Evolutionary conservation across 2,113 vertebrate genomes (phyloP).

Genomic region (Alligator mississippiensis): DNA sequence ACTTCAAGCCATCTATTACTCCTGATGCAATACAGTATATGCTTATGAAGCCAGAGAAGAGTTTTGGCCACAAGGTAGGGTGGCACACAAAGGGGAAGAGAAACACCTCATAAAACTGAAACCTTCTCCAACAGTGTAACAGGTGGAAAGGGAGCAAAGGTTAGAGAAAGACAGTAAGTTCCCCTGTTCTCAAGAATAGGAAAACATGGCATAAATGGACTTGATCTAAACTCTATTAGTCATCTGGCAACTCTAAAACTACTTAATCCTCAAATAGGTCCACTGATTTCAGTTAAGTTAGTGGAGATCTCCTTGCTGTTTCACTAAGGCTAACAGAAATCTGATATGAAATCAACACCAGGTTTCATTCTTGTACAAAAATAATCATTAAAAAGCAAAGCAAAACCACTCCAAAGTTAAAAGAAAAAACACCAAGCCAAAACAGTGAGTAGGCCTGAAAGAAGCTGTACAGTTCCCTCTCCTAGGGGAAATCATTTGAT

Average conservation of each 20-base stretch:
- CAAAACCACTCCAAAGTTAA: neutral
- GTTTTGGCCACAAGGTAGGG: neutral
- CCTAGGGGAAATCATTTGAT: neutral
- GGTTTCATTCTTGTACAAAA: neutral
- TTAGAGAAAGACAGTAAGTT: neutral
- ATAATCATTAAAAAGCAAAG: conserved; percentile 23
- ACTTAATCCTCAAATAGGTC: neutral
- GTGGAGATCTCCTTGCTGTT: no score
- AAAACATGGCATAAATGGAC: neutral
- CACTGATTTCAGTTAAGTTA: neutral
- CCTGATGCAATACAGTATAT: neutral
- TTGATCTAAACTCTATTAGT: no score
- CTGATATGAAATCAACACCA: neutral
- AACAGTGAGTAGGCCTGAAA: neutral
- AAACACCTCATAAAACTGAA: neutral
- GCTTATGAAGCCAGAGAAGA: neutral
- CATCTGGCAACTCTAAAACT: neutral
- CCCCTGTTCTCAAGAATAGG: neutral
- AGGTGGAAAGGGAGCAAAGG: neutral
- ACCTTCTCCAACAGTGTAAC: neutral
- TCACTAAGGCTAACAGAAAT: neutral
- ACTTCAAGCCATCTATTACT: neutral
- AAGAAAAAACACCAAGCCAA: no score
- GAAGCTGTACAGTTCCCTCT: neutral
- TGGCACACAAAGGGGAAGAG: rapidly evolving